phyloP scores from a whole-genome alignment of 2,113 vertebrate species.

The Pseudorasbora parva region DNA sequence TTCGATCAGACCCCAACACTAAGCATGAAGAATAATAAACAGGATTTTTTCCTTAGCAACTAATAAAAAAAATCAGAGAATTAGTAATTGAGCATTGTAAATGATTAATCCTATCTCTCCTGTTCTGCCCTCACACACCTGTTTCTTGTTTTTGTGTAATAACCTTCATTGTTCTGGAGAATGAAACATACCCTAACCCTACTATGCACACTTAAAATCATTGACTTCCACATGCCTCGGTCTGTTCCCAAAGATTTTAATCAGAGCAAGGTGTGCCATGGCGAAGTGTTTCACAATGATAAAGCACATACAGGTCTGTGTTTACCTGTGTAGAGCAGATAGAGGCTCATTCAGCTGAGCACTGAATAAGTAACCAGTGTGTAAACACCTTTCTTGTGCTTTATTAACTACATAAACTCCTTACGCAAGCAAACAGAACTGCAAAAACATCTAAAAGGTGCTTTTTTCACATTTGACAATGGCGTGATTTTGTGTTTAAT shows the following conservation, averaged over 20 bases:
- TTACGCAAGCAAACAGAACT: slow-evolving; percentile 41
- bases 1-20: background rate
- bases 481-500: background rate
- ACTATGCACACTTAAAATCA: slow-evolving; percentile 27
- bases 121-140: slow-evolving; percentile 8
- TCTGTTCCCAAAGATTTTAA: slow-evolving; percentile 40
- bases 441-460: slow-evolving; percentile 26
- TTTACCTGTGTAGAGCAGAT: slow-evolving; percentile 59
- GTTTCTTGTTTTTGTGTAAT: slow-evolving; percentile 34
- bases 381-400: slow-evolving; percentile 59
- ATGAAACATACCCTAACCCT: slow-evolving; percentile 29
- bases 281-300: slow-evolving; percentile 52
- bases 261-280: slow-evolving; percentile 51
- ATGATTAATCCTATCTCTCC: slow-evolving; percentile 35
- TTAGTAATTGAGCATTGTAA: slow-evolving; percentile 25
- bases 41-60: background rate
- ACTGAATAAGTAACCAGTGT: slow-evolving; percentile 63
- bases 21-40: background rate
- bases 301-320: slow-evolving; percentile 44
- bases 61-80: background rate
- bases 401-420: slow-evolving; percentile 55
- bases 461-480: slow-evolving; percentile 19
- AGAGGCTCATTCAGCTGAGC: slow-evolving; percentile 47
- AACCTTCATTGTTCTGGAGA: slow-evolving; percentile 47
- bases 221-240: slow-evolving; percentile 27